Percentiles rank a stretch among this genome's conserved stretches.
Conservation (phyloP, 2,888 invertebrate species). For the Drosophila anomalata region DNA sequence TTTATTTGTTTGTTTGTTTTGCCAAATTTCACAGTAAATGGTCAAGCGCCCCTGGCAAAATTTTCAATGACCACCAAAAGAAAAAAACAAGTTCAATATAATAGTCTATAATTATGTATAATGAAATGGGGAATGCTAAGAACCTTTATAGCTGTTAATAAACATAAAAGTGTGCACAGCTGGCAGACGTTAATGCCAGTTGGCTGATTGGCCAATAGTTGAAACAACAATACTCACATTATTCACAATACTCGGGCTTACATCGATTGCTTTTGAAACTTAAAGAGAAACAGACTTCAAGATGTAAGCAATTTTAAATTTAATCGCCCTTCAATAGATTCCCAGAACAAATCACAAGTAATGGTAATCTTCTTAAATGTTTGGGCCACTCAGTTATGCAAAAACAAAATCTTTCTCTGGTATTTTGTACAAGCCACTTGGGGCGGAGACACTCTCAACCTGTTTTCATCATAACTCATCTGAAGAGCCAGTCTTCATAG, state of each 20-base stretch:
- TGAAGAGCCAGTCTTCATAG: conserved; percentile 29
- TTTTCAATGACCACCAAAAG: conserved; percentile 14
- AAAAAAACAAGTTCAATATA: conserved; percentile 42
- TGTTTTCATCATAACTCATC: conserved; percentile 45
- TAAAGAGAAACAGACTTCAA: conserved; percentile 5
- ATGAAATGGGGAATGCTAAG: conserved; percentile 17
- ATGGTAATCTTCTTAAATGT: conserved; percentile 29
- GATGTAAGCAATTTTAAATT: background rate
- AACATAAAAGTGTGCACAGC: conserved; percentile 33
- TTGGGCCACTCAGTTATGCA: conserved; percentile 9
- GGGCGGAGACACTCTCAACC: conserved; percentile 13
- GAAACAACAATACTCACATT: background rate
- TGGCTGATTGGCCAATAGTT: conserved; percentile 1
- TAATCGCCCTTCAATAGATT: conserved; percentile 14
- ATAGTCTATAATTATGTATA: conserved; percentile 60
- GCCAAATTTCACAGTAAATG: conserved; percentile 23
- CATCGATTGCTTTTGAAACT: background rate
- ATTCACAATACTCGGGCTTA: background rate
- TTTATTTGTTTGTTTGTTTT: conserved; percentile 35
- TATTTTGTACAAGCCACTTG: conserved; percentile 15
- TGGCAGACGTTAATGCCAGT: conserved; percentile 8
- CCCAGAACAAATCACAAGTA: background rate
- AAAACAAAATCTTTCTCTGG: conserved; percentile 22
- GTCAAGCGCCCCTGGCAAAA: conserved; percentile 4
- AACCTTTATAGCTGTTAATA: conserved; percentile 32